These are phyloP conservation scores for Bos indicus DNA, from an alignment of 2,113 vertebrate species.

Conservation along the genomic window DNA sequence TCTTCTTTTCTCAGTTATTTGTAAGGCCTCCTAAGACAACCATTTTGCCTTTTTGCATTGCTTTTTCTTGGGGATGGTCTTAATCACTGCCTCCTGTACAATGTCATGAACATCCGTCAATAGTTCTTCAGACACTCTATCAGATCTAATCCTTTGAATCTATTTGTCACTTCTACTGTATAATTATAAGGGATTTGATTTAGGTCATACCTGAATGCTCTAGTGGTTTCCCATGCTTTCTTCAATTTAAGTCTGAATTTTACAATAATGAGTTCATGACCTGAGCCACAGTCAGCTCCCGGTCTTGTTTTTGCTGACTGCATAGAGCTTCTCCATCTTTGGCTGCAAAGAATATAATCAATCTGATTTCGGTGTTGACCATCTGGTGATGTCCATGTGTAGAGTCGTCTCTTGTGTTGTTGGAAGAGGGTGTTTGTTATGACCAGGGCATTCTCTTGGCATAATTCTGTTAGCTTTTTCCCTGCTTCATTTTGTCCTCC, in stretches of 20 bases:
- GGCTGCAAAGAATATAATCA: background rate
- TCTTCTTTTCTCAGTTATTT: background rate
- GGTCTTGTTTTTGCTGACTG: background rate
- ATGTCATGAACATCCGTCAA: background rate
- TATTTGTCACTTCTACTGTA: background rate
- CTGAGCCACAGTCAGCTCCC: background rate
- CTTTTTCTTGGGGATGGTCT: background rate
- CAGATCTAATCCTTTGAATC: background rate
- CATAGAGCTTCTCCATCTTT: background rate
- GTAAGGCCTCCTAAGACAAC: background rate
- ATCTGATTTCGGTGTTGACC: background rate
- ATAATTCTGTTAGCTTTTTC: background rate
- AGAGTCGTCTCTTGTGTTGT: background rate
- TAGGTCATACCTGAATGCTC: background rate
- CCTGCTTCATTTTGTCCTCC: background rate
- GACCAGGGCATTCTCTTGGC: background rate
- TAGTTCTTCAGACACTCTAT: background rate
- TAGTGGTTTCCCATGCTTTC: background rate
- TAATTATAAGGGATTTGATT: background rate
- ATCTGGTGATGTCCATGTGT: background rate
- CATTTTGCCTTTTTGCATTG: background rate
- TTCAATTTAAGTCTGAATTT: background rate
- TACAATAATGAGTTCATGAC: background rate
- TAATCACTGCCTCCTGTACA: background rate
- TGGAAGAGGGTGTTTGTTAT: background rate